A percentile compares a stretch with the other conserved stretches of the same genome.
These are phyloP conservation scores for Anabas testudineus DNA, from an alignment of 2,797 vertebrate species.

Conservation along the genomic window DNA sequence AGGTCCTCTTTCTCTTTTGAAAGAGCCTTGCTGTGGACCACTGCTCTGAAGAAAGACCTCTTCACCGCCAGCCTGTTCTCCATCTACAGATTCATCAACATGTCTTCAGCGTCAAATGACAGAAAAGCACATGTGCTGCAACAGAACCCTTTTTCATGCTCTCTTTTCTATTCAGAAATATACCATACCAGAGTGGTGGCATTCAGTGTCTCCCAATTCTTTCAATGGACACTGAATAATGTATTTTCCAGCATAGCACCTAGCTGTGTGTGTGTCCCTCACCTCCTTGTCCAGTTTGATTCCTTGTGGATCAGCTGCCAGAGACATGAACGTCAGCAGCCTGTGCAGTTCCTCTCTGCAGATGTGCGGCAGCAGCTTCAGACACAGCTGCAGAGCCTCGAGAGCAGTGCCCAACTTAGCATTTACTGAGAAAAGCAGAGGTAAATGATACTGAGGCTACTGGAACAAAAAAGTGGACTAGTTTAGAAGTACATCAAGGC, in stretches of 20 bases:
- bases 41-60: slow-evolving; percentile 89
- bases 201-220: background rate
- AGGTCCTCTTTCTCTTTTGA: slow-evolving; percentile 92
- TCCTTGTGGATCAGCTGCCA: slow-evolving; percentile 86
- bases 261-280: slow-evolving; percentile 21
- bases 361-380: slow-evolving; percentile 89
- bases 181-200: background rate
- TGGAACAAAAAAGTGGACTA: background rate
- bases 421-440: slow-evolving; percentile 65
- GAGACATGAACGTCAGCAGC: slow-evolving; percentile 91
- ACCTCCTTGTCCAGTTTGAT: slow-evolving; percentile 91
- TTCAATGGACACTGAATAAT: background rate
- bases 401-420: slow-evolving; percentile 88
- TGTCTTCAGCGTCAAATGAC: background rate
- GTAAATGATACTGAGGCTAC: too few species aligned
- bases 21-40: slow-evolving; percentile 89
- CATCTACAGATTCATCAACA: slow-evolving; percentile 75
- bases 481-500: background rate
- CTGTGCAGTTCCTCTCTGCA: slow-evolving; percentile 90
- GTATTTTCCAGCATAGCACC: background rate
- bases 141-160: background rate
- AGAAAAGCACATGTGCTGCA: background rate
- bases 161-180: too few species aligned
- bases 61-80: slow-evolving; percentile 93
- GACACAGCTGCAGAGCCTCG: slow-evolving; percentile 91